Percentiles rank a stretch among this genome's conserved stretches.
These are phyloP conservation scores for Nipponacmea schrenckii DNA, from an alignment of 2,888 invertebrate species.

Conservation along the genomic window DNA sequence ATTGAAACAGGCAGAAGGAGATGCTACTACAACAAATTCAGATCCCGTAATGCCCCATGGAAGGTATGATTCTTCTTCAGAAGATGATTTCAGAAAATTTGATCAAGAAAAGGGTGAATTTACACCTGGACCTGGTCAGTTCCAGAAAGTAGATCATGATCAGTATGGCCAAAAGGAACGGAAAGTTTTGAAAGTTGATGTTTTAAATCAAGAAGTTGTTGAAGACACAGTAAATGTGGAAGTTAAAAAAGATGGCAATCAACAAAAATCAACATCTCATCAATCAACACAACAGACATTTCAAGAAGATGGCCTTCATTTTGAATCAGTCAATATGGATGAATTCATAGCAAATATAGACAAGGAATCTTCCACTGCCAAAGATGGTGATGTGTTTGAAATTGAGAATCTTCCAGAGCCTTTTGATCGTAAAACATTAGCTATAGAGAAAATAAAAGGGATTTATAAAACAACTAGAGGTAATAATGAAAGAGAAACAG, in stretches of 20 bases:
- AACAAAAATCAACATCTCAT: not conserved
- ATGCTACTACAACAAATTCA: too few species aligned
- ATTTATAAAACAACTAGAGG: conserved; percentile 21
- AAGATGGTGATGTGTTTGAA: conserved; percentile 11
- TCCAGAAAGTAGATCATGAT: not conserved
- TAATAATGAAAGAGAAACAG: conserved; percentile 24
- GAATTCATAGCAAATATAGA: not conserved
- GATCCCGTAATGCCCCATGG: too few species aligned
- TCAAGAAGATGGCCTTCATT: not conserved
- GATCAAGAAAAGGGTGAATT: not conserved
- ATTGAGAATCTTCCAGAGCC: conserved; percentile 22
- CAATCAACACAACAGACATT: not conserved
- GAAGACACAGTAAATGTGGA: not conserved
- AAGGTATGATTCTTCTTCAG: too few species aligned
- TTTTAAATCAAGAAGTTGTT: not conserved
- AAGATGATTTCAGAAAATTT: too few species aligned
- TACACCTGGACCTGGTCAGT: not conserved
- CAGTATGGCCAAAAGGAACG: not conserved
- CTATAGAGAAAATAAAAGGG: conserved; percentile 17
- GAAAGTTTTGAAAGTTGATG: not conserved
- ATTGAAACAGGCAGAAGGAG: too few species aligned
- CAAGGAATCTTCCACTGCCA: not conserved
- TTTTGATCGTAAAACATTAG: conserved; percentile 22
- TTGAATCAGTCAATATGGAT: not conserved
- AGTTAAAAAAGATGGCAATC: not conserved